Evolutionary conservation across 2,797 vertebrate species (phyloP).

Genomic region (Pogonophryne albipinna): DNA sequence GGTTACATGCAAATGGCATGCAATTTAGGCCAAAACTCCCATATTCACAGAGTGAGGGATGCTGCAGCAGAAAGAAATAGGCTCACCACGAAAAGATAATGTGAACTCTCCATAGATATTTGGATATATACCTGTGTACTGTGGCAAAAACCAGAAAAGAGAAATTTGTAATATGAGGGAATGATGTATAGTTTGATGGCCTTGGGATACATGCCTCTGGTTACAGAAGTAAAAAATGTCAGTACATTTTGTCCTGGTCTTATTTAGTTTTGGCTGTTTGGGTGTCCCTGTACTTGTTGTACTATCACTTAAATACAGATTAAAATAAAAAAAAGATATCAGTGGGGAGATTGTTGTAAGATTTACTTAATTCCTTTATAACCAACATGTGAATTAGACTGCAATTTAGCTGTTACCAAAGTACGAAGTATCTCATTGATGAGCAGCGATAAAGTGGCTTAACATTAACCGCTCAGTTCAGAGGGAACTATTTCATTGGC

Average conservation of each 20-base stretch:
- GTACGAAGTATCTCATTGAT: slow-evolving; percentile 19
- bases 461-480: not conserved
- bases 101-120: slow-evolving; percentile 3
- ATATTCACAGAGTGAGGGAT: not conserved
- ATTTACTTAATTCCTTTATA: not conserved
- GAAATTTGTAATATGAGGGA: not conserved
- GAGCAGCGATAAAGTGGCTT: slow-evolving; percentile 14
- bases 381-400: not conserved
- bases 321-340: not conserved
- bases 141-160: slow-evolving; percentile 6
- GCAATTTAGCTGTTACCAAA: not conserved
- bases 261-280: not conserved
- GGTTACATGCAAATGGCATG: not conserved
- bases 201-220: slow-evolving; percentile 14
- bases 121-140: slow-evolving; percentile 7
- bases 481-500: not conserved
- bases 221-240: not conserved
- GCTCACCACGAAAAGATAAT: slow-evolving; percentile 6
- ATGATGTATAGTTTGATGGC: slow-evolving; percentile 8
- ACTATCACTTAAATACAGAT: no score
- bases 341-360: slow-evolving; percentile 1
- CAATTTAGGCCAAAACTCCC: not conserved
- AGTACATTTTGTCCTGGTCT: no score
- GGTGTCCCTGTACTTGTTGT: no score
- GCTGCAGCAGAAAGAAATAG: not conserved